A percentile compares a stretch with the other conserved stretches of the same genome.
Evolutionary conservation across 2,888 invertebrate genomes (phyloP).

Genomic region (Taphrorychus bicolor): DNA sequence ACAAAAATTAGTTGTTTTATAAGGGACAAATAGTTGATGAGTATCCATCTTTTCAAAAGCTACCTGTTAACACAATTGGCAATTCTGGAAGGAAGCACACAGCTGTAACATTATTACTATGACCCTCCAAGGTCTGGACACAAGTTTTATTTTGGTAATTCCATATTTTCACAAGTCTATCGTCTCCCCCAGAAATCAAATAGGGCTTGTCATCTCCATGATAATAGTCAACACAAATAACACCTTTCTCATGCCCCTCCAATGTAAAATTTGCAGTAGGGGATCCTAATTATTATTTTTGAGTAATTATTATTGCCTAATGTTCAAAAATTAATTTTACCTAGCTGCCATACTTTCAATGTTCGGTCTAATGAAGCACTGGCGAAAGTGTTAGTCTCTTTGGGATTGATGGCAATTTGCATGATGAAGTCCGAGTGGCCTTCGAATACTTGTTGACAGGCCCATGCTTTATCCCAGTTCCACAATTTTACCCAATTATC

Average conservation of each 20-base stretch:
- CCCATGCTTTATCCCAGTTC: slow-evolving; percentile 99
- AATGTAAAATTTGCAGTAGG: slow-evolving; percentile 97
- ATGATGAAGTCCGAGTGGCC: slow-evolving; percentile 99
- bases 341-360: slow-evolving; percentile 96
- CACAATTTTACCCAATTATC: slow-evolving; percentile 98
- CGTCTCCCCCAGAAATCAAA: slow-evolving; percentile 98
- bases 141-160: slow-evolving; percentile 99
- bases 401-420: slow-evolving; percentile 99
- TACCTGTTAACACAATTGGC: slow-evolving; percentile 75
- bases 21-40: not conserved
- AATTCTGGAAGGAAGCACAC: slow-evolving; percentile 98
- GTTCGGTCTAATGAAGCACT: slow-evolving; percentile 98
- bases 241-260: slow-evolving; percentile 98
- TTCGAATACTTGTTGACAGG: slow-evolving; percentile 97
- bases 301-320: not conserved
- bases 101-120: slow-evolving; percentile 94
- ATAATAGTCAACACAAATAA: slow-evolving; percentile 99
- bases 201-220: slow-evolving; percentile 98
- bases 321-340: slow-evolving; percentile 9
- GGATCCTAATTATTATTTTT: slow-evolving; percentile 72
- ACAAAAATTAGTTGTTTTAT: too few relatives aligned
- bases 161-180: slow-evolving; percentile 98
- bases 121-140: slow-evolving; percentile 97
- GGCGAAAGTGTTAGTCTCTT: slow-evolving; percentile 99
- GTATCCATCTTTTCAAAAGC: not conserved